Evolutionary conservation across 2,888 invertebrate genomes (phyloP).

Genomic region (Zygogramma bicolorata): DNA sequence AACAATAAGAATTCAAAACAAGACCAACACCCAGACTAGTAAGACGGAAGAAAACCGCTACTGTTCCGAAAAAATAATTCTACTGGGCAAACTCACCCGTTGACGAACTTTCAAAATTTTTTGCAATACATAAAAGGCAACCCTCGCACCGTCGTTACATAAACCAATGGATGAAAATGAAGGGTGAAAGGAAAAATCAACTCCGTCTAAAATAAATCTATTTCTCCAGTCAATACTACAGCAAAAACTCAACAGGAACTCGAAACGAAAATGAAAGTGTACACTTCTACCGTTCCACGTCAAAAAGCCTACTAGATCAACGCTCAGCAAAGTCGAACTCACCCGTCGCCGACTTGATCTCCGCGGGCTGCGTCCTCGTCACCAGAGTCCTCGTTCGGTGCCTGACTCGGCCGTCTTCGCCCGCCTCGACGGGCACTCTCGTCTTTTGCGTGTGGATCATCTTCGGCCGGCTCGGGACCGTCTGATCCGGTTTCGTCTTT

Average conservation of each 20-base stretch:
- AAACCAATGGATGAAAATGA: not conserved
- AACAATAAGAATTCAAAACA: too few species aligned
- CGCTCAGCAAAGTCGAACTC: constrained; percentile 28
- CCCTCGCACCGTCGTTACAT: too few species aligned
- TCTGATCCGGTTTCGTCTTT: constrained; percentile 62
- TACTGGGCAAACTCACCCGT: too few species aligned
- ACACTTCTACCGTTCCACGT: not conserved
- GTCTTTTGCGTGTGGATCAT: constrained; percentile 84
- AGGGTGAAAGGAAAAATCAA: not conserved
- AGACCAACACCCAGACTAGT: too few species aligned
- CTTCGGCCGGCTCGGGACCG: constrained; percentile 72
- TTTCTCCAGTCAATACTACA: not conserved
- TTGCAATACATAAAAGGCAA: too few species aligned
- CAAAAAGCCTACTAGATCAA: not conserved
- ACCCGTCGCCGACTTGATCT: constrained; percentile 66
- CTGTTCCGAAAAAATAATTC: too few species aligned
- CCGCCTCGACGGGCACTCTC: constrained; percentile 68
- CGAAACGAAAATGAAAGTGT: constrained; percentile 1
- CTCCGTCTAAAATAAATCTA: not conserved
- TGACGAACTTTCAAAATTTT: too few species aligned
- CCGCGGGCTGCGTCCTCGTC: constrained; percentile 69
- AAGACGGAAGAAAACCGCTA: too few species aligned
- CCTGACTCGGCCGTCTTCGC: constrained; percentile 68
- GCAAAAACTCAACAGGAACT: not conserved
- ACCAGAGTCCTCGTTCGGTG: constrained; percentile 73